phyloP scores from a whole-genome alignment of 2,888 invertebrate genomes.

The Stictocephala bisonia region DNA sequence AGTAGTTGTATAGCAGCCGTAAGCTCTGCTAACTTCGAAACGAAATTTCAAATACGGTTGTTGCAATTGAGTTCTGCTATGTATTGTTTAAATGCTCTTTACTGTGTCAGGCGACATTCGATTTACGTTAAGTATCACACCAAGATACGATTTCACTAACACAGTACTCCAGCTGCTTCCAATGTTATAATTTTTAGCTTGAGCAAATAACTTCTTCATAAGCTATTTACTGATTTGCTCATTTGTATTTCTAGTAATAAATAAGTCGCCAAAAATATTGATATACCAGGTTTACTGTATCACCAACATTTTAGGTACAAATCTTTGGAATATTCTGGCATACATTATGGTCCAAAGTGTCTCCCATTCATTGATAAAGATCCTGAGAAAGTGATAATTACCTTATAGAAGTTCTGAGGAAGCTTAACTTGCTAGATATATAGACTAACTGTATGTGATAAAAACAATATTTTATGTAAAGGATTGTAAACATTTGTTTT shows the following conservation, averaged over 20 bases:
- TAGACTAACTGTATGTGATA: slow-evolving; percentile 12
- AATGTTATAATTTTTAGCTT: neutral
- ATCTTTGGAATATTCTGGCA: slow-evolving; percentile 31
- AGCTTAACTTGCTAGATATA: neutral
- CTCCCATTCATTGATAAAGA: too few species aligned
- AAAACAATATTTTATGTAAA: slow-evolving; percentile 29
- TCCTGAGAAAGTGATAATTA: neutral
- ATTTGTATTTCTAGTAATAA: slow-evolving; percentile 26
- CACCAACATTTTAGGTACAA: neutral
- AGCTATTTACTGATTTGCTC: neutral
- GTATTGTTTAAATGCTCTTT: neutral
- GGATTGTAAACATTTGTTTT: slow-evolving; percentile 10
- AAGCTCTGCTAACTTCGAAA: neutral
- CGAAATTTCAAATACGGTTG: neutral
- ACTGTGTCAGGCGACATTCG: slow-evolving; percentile 1
- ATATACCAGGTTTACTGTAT: slow-evolving; percentile 17
- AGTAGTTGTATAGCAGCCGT: too few species aligned
- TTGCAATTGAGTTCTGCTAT: neutral
- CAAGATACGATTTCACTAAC: neutral
- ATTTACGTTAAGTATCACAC: neutral
- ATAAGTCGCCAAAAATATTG: slow-evolving; percentile 44
- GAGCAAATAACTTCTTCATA: neutral
- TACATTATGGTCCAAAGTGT: neutral
- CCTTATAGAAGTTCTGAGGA: neutral
- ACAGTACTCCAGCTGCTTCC: slow-evolving; percentile 1